These are phyloP conservation scores for Neodiprion lecontei DNA, from an alignment of 1,140 invertebrate species.

Conservation along the genomic window DNA sequence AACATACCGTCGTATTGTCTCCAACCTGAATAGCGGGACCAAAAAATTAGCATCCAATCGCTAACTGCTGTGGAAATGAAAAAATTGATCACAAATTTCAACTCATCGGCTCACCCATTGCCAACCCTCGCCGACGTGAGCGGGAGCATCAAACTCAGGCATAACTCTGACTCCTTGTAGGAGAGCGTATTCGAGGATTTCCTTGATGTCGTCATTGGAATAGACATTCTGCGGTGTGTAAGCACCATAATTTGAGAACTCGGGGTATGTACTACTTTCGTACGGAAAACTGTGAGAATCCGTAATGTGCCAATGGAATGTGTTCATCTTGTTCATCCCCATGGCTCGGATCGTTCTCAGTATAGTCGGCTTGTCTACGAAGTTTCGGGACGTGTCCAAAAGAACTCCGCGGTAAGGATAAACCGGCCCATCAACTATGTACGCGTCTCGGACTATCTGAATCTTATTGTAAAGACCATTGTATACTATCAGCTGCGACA, in stretches of 20 bases:
- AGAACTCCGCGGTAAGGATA: slow-evolving; percentile 80
- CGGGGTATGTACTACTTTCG: slow-evolving; percentile 70
- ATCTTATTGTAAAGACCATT: slow-evolving; percentile 69
- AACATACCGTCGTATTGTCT: slow-evolving; percentile 59
- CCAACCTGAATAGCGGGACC: slow-evolving; percentile 42
- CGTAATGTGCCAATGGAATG: slow-evolving; percentile 91
- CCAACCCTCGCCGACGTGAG: slow-evolving; percentile 89
- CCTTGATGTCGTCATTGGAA: slow-evolving; percentile 59
- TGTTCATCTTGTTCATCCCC: slow-evolving; percentile 82
- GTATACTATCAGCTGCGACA: slow-evolving; percentile 77
- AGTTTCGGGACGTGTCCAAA: slow-evolving; percentile 82
- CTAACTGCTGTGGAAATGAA: neutral
- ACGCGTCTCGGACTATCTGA: slow-evolving; percentile 67
- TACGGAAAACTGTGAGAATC: slow-evolving; percentile 88
- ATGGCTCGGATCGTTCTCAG: slow-evolving; percentile 80
- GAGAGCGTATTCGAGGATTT: slow-evolving; percentile 75
- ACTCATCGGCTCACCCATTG: slow-evolving; percentile 64
- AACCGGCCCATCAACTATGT: slow-evolving; percentile 72
- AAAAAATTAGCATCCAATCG: too few relatives aligned
- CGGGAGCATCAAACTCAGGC: slow-evolving; percentile 87
- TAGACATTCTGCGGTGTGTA: slow-evolving; percentile 74
- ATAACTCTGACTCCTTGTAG: slow-evolving; percentile 78
- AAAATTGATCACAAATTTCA: neutral
- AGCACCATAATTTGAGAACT: slow-evolving; percentile 75
- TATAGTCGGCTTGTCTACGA: slow-evolving; percentile 71